Conservation (phyloP, 2,113 vertebrate genomes). For the Strix uralensis region DNA sequence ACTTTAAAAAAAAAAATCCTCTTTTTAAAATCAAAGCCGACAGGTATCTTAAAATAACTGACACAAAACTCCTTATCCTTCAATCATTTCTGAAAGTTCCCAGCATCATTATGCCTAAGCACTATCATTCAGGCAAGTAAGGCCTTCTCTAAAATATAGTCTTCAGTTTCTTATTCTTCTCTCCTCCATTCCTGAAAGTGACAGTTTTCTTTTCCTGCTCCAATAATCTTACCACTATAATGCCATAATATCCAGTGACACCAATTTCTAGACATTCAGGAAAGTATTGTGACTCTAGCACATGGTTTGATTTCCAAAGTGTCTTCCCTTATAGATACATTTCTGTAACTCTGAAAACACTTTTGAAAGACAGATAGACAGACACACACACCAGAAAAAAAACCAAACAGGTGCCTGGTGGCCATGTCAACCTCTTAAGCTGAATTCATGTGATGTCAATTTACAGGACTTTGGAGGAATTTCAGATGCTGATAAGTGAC, state of each 20-base stretch:
- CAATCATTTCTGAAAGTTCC: not conserved
- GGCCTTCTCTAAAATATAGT: not conserved
- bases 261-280: not conserved
- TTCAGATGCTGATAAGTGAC: not conserved
- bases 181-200: not conserved
- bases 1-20: not conserved
- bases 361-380: not conserved
- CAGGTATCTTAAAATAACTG: not conserved
- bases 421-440: not conserved
- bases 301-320: not conserved
- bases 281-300: not conserved
- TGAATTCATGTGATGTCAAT: not conserved
- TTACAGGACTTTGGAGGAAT: not conserved
- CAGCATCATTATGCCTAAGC: not conserved
- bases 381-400: not conserved
- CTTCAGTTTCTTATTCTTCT: not conserved
- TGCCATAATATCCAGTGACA: not conserved
- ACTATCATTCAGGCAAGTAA: not conserved
- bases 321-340: not conserved
- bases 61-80: not conserved
- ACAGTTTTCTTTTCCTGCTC: not conserved
- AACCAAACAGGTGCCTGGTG: not conserved
- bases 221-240: not conserved
- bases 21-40: not conserved
- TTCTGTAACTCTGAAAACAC: not conserved